Evolutionary conservation across 2,888 invertebrate genomes (phyloP).

Genomic region (Dexiosoma caninum): DNA sequence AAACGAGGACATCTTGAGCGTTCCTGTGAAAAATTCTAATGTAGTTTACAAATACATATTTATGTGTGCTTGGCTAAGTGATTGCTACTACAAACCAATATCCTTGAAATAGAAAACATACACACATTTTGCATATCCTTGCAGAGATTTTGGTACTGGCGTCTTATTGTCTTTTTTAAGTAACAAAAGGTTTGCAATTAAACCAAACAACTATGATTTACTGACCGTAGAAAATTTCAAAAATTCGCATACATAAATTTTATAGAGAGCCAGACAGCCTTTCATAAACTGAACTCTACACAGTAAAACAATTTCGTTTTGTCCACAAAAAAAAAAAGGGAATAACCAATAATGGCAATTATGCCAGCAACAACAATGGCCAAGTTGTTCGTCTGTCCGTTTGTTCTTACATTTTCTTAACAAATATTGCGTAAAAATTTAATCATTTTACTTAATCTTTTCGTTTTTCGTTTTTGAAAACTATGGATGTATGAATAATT

Average conservation of each 20-base stretch:
- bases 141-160: neutral
- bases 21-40: neutral
- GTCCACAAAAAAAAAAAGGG: neutral
- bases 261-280: conserved; percentile 22
- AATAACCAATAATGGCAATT: neutral
- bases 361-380: neutral
- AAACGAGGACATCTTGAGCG: conserved; percentile 26
- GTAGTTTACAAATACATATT: neutral
- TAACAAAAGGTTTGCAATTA: neutral
- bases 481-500: too few species aligned
- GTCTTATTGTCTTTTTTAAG: neutral
- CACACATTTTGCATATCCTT: conserved; percentile 25
- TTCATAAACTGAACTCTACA: conserved; percentile 54
- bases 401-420: neutral
- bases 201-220: conserved; percentile 42
- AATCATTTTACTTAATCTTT: conserved; percentile 59
- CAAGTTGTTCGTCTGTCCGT: neutral
- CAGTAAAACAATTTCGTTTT: conserved; percentile 8
- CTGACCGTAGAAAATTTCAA: conserved; percentile 36
- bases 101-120: neutral
- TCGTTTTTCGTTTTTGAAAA: conserved; percentile 17
- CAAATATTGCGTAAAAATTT: conserved; percentile 58
- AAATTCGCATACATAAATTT: conserved; percentile 31
- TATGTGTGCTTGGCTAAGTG: neutral
- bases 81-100: conserved; percentile 6